Evolutionary conservation across 2,888 invertebrate genomes (phyloP).

Genomic region (Pseudanteris insignis): DNA sequence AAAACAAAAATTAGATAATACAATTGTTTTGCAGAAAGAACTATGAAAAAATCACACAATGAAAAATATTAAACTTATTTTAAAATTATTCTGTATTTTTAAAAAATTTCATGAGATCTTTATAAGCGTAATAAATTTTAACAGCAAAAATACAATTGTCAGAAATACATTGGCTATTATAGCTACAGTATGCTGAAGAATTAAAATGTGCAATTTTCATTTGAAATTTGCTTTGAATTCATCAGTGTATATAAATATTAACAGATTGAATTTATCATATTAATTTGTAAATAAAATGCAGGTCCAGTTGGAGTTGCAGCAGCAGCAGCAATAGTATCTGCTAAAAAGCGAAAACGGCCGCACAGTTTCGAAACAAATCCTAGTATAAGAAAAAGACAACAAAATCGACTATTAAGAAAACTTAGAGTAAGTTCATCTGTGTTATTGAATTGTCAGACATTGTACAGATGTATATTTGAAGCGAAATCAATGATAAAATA

Average conservation of each 20-base stretch:
- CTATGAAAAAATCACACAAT: no score
- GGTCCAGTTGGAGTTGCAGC: slow-evolving; percentile 96
- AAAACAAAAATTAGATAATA: slow-evolving; percentile 1
- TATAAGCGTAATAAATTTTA: background rate
- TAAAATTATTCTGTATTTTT: no score
- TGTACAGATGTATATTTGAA: no score
- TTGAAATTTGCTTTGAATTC: background rate
- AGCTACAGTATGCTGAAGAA: no score
- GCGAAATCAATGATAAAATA: no score
- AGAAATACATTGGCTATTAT: slow-evolving; percentile 30
- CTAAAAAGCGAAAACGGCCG: slow-evolving; percentile 93
- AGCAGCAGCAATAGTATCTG: slow-evolving; percentile 94
- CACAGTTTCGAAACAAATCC: slow-evolving; percentile 98
- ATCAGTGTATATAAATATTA: slow-evolving; percentile 3
- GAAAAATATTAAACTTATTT: no score
- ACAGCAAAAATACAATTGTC: slow-evolving; percentile 25
- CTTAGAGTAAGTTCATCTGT: slow-evolving; percentile 74
- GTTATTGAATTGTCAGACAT: no score
- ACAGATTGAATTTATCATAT: background rate
- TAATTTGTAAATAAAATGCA: slow-evolving; percentile 56
- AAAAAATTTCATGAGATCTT: no score
- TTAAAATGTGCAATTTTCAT: background rate
- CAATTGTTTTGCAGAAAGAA: background rate
- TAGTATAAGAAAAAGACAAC: slow-evolving; percentile 93
- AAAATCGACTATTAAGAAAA: slow-evolving; percentile 89